These are phyloP conservation scores for Eunapius fragilis DNA, from an alignment of 37 sponge, comb jelly and placozoan species.

Conservation along the genomic window DNA sequence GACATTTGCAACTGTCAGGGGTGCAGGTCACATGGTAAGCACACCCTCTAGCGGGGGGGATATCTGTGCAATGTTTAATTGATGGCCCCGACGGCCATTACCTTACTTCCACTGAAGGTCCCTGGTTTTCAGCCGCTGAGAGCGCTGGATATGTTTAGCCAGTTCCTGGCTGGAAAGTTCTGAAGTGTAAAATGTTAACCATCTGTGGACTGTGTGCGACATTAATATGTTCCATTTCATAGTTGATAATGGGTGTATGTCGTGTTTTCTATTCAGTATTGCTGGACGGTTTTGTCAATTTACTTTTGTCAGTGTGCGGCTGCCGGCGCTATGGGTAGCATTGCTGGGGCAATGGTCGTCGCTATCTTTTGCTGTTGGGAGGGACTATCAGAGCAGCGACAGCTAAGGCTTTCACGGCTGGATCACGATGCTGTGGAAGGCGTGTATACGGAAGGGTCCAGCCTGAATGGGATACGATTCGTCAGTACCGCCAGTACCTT, in stretches of 20 bases:
- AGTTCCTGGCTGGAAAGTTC: conserved; percentile 11
- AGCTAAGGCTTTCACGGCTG: not conserved
- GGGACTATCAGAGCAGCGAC: not conserved
- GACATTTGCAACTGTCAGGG: conserved; percentile 62
- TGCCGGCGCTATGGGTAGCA: not conserved
- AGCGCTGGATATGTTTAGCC: conserved; percentile 27
- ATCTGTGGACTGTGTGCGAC: too few relatives aligned
- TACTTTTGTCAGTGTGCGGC: not conserved
- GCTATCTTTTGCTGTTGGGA: not conserved
- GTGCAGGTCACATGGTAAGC: conserved; percentile 70
- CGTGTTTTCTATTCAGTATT: not conserved
- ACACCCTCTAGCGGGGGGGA: too few relatives aligned
- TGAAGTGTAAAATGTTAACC: not conserved
- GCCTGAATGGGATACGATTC: not conserved
- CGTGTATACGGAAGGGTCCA: not conserved
- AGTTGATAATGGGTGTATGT: not conserved
- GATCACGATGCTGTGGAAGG: not conserved
- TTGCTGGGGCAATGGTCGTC: not conserved
- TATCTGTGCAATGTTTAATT: too few relatives aligned
- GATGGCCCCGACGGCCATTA: too few relatives aligned
- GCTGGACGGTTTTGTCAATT: not conserved
- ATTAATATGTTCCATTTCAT: not conserved
- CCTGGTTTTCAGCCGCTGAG: conserved; percentile 22
- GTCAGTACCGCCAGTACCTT: not conserved
- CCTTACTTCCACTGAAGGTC: not conserved